Base-by-base conservation (phyloP, 2,888 invertebrate genomes). In the Thelaira solivaga region DNA sequence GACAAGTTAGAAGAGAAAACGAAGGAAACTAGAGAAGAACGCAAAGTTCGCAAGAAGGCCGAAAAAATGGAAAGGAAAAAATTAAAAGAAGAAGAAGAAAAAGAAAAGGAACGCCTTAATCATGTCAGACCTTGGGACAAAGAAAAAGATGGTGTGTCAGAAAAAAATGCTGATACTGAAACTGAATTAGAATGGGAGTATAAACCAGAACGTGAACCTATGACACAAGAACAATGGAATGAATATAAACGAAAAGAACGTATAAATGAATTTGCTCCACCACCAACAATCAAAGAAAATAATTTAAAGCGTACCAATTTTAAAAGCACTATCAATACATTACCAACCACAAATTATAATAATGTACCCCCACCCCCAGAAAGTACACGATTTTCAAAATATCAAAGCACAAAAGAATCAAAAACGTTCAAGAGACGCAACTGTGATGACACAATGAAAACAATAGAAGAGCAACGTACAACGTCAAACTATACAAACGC, bases 181-280 rank as follows among this genome's bases (percentile, higher is more conserved):
- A 29, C 13, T 1, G 62, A 68, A 7, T 67, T 75, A 43, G 71
- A 73, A n/a, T 89, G 89, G 89, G 68, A 83, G 4, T 89, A 88
- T 64, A 86, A 84, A 57, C 82, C 87, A 1, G 88, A 89, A 72
- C 82, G 86, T 2, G 74, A 83, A 51, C 88, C 87, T 18, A 87
- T 89, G 87, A 86, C 89, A 1, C 89, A 89, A 69, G 88, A 86
- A 57, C 83, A 89, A 72, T 89, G 89, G 89, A 89, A 89, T 74
- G 87, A 88, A 29, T 93, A 94, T 83, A 92, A 95, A 86, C 91
- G 97, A 80, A 89, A 90, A 62, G 93, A 94, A 84, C 91, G 97
- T 80, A 90, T 90, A 22, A 85, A 90, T 0, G 96, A 96, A 87
- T 97, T 97, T 89, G 96, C 95, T 1, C 97, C 97, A 3, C 53